Percentiles rank a stretch among this genome's conserved stretches.
These are phyloP conservation scores for Scolopax rusticola DNA, from an alignment of 2,797 vertebrate species.

Conservation along the genomic window DNA sequence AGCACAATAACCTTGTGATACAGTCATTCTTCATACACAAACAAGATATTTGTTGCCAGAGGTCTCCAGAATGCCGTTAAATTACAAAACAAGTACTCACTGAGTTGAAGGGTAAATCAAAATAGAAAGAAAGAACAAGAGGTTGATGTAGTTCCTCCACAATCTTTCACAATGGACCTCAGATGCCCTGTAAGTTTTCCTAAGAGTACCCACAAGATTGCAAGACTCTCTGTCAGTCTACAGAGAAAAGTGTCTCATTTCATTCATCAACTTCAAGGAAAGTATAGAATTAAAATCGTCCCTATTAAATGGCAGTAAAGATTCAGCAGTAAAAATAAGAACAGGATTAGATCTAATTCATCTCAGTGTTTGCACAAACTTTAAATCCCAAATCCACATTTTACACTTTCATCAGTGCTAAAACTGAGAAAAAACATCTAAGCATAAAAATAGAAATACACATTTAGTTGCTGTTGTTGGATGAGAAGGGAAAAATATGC, in stretches of 20 bases:
- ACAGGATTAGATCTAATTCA: background rate
- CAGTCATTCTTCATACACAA: background rate
- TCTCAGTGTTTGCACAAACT: background rate
- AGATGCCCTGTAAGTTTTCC: background rate
- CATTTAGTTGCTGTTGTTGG: background rate
- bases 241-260: background rate
- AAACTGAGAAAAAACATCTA: background rate
- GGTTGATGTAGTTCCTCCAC: background rate
- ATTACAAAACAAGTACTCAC: background rate
- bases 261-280: background rate
- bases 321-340: background rate
- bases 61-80: background rate
- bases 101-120: background rate
- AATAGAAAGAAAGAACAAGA: background rate
- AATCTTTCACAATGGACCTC: background rate
- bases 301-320: background rate
- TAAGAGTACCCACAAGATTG: background rate
- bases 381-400: background rate
- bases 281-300: background rate
- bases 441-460: background rate
- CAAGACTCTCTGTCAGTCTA: background rate
- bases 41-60: background rate
- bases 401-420: background rate
- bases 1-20: background rate
- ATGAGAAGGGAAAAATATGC: background rate